These are phyloP conservation scores for Xiphydria camelus DNA, from an alignment of 2,888 invertebrate genomes.

Conservation along the genomic window DNA sequence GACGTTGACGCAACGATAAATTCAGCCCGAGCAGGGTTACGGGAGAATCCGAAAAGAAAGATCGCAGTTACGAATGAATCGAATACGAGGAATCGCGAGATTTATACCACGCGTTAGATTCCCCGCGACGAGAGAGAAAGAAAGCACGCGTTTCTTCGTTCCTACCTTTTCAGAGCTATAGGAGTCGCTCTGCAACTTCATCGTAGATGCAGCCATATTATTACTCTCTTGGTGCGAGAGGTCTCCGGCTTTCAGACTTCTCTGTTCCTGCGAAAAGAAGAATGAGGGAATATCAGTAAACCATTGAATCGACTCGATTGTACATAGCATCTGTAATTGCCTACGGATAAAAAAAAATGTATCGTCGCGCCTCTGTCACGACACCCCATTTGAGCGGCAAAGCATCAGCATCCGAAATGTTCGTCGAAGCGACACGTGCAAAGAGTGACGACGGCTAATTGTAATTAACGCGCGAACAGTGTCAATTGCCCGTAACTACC, in stretches of 20 bases:
- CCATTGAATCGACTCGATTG: no score
- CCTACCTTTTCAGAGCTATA: conserved; percentile 79
- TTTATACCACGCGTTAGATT: no score
- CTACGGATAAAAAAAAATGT: conserved; percentile 37
- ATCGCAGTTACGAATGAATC: no score
- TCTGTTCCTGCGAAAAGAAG: conserved; percentile 71
- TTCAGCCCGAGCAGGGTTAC: no score
- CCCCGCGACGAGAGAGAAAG: no score
- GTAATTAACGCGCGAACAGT: conserved; percentile 22
- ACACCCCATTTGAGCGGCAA: background rate
- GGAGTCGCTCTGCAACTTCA: conserved; percentile 82
- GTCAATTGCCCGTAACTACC: conserved; percentile 28
- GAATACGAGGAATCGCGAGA: no score
- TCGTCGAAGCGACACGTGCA: conserved; percentile 2
- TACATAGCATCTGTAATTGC: background rate
- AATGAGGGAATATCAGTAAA: conserved; percentile 12
- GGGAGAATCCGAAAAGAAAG: no score
- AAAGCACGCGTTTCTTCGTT: no score
- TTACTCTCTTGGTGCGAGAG: conserved; percentile 84
- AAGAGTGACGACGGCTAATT: conserved; percentile 27
- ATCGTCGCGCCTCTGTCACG: no score
- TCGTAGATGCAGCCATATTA: conserved; percentile 80
- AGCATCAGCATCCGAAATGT: conserved; percentile 4
- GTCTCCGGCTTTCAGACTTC: conserved; percentile 81
- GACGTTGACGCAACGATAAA: no score